These are phyloP conservation scores for Luperina testacea DNA, from an alignment of 2,888 invertebrate genomes.

Conservation along the genomic window DNA sequence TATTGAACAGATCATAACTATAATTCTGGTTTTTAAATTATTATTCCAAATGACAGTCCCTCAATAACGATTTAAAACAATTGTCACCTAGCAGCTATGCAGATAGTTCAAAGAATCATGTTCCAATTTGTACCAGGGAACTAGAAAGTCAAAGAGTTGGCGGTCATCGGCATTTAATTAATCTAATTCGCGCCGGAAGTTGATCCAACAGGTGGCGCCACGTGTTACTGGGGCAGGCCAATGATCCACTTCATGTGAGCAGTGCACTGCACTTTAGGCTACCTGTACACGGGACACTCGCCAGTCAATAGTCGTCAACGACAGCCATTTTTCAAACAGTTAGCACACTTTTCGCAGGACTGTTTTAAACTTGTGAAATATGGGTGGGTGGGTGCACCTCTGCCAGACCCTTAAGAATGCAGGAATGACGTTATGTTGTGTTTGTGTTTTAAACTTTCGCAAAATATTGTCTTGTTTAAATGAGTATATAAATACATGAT, in stretches of 20 bases:
- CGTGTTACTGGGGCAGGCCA: constrained; percentile 55
- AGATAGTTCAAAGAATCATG: constrained; percentile 17
- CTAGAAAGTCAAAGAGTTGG: constrained; percentile 44
- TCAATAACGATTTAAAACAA: not conserved
- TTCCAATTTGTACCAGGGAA: constrained; percentile 38
- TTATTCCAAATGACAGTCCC: not conserved
- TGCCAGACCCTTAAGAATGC: no score
- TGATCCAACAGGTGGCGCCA: constrained; percentile 58
- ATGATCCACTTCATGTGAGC: constrained; percentile 38
- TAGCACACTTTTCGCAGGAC: not conserved
- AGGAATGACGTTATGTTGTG: no score
- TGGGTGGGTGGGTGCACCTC: no score
- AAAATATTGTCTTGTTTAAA: not conserved
- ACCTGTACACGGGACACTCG: not conserved
- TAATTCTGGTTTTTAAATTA: not conserved
- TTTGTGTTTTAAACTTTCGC: not conserved
- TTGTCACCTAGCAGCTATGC: not conserved
- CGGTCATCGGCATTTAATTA: constrained; percentile 61
- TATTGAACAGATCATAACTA: not conserved
- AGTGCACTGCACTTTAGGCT: constrained; percentile 37
- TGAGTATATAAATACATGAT: not conserved
- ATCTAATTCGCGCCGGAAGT: constrained; percentile 54
- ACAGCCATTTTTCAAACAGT: not conserved
- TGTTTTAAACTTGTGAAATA: no score
- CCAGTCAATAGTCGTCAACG: not conserved